A percentile compares a stretch with the other conserved stretches of the same genome.
phyloP scores from a whole-genome alignment of 1,140 invertebrate species.

The Zaprionus inermis region DNA sequence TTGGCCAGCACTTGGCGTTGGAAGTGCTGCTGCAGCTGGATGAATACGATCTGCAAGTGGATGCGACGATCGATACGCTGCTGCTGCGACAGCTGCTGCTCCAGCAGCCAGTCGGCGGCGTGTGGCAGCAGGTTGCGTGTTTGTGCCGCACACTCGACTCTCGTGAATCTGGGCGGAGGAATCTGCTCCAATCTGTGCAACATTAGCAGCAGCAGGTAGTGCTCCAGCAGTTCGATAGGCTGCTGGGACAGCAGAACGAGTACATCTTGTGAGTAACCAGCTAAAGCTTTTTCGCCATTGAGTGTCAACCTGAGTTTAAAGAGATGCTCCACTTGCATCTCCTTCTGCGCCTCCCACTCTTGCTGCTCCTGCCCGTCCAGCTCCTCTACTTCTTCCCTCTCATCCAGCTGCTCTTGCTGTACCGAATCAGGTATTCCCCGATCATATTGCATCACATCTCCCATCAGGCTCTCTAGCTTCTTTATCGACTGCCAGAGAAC shows the following conservation, averaged over 20 bases:
- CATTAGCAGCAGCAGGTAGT: slow-evolving; percentile 45
- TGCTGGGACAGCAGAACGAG: not conserved
- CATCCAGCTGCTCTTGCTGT: not conserved
- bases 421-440: no score
- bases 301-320: no score
- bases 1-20: slow-evolving; percentile 29
- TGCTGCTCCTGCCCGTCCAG: no score
- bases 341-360: not conserved
- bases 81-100: slow-evolving; percentile 18
- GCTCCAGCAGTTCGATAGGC: not conserved
- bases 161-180: not conserved
- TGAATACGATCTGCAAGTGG: slow-evolving; percentile 38
- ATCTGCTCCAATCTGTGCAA: not conserved
- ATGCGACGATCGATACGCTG: not conserved
- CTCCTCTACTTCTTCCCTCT: not conserved
- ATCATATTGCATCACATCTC: not conserved
- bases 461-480: slow-evolving; percentile 9
- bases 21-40: slow-evolving; percentile 42
- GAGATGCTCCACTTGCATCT: no score
- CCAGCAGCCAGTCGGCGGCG: slow-evolving; percentile 50
- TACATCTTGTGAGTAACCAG: no score
- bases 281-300: no score
- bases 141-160: slow-evolving; percentile 45
- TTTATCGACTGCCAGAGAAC: slow-evolving; percentile 6
- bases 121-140: slow-evolving; percentile 48